Base-by-base conservation (phyloP, 2,888 invertebrate species). In the Leptura quadrifasciata region DNA sequence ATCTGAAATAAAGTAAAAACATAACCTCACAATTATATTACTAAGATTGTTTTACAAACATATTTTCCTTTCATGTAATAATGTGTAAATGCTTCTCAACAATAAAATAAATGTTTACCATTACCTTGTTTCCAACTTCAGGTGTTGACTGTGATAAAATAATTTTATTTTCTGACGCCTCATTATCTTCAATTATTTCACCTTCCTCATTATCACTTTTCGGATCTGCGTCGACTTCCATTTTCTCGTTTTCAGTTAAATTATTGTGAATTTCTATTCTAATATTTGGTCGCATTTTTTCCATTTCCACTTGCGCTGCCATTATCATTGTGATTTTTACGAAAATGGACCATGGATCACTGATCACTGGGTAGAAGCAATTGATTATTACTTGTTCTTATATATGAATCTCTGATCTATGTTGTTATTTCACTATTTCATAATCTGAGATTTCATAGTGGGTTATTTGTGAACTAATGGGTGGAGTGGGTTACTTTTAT, bases 261-360 rank as follows among this genome's bases (percentile, higher is more conserved):
- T 89, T 88, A 82, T 90, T 90, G 72, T 90, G 88, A 84, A 91
- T 91, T 87, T 90, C 88, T 72, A 90, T 89, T 72, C 89, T 86
- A 71, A 90, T 90, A 85, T 89, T 90, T 57, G 89, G 89, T 70
- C 89, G 85, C 64, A 81, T 79, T 78, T 81, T 83, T 73, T 84
- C 84, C 18, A 75, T 65, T 58, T 84, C 81, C 18, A 74, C 75
- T 24, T 73, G 64, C 21, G 20, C 15, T 31, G 61, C 57, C 52
- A 55, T 24, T 47, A 31, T 72, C 18, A 58, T 71, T 39, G 24
- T 47, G 15, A 52, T 15, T 47, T 31, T 47, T 8, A 52, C 6
- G 18, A 35, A 63, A 63, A 17, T n/a, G 6, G 18, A 63, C 6
- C 20, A 4, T 52, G 5, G n/a, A 8, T 52, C 17, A 4, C 3